These are phyloP conservation scores for Pterocles burchelli DNA, from an alignment of 2,113 vertebrate species.

Conservation along the genomic window DNA sequence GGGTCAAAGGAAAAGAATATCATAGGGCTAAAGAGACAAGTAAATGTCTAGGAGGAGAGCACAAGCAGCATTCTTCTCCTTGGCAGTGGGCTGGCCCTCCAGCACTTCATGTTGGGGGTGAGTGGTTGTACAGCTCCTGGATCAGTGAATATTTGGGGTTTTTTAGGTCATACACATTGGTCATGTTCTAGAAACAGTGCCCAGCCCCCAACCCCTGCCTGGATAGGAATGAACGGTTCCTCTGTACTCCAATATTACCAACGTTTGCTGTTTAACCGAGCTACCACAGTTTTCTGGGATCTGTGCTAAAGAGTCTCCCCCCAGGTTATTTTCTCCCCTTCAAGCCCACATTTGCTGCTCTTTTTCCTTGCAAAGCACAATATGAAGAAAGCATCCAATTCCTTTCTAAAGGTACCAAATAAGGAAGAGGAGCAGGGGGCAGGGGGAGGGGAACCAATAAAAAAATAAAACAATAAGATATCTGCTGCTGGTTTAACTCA, in stretches of 20 bases:
- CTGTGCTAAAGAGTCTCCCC: background rate
- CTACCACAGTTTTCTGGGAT: background rate
- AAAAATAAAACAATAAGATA: background rate
- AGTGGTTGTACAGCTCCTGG: background rate
- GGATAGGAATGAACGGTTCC: background rate
- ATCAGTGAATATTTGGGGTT: background rate
- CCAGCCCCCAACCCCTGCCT: background rate
- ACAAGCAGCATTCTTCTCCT: background rate
- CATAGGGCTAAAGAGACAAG: background rate
- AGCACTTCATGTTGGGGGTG: background rate
- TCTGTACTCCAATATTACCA: background rate
- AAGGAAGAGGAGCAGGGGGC: background rate
- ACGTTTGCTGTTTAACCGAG: background rate
- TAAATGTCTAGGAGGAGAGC: background rate
- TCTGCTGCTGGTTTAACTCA: background rate
- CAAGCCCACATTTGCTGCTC: background rate
- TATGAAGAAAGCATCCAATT: background rate
- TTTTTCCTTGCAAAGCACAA: background rate
- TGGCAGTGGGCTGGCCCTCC: background rate
- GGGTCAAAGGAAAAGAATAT: background rate
- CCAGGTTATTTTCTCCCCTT: background rate
- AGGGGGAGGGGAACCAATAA: no score
- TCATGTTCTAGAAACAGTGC: background rate
- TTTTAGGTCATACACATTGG: background rate
- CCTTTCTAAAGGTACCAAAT: background rate